Conservation (phyloP, 1,140 invertebrate genomes). For the Hypsibius dujardini region DNA sequence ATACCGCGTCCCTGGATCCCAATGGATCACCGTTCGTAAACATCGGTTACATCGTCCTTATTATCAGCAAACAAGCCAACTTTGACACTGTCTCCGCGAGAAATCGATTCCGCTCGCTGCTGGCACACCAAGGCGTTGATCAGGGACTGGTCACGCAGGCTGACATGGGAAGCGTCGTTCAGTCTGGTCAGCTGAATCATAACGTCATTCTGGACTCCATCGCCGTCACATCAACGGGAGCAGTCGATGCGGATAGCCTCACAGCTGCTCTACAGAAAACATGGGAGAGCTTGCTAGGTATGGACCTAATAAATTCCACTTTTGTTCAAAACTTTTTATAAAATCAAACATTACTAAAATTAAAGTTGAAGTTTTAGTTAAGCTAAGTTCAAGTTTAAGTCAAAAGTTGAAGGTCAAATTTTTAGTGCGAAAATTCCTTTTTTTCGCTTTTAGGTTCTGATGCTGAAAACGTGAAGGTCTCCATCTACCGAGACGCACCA, state of each 20-base stretch:
- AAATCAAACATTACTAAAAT: not conserved
- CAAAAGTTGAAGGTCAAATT: no score
- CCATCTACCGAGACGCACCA: slow-evolving; percentile 10
- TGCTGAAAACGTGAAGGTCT: not conserved
- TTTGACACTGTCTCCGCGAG: not conserved
- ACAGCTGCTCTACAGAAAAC: not conserved
- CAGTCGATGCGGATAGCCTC: not conserved
- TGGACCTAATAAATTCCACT: no score
- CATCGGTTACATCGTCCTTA: not conserved
- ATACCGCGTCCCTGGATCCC: not conserved
- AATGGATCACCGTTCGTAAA: not conserved
- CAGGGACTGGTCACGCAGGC: not conserved
- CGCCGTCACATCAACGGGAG: not conserved
- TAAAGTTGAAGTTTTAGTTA: not conserved
- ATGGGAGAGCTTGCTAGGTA: not conserved
- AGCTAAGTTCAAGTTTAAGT: no score
- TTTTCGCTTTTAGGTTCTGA: not conserved
- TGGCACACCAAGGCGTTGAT: not conserved
- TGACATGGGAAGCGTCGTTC: not conserved
- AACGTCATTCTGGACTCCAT: slow-evolving; percentile 12
- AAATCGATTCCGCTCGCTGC: not conserved
- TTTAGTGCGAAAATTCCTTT: not conserved
- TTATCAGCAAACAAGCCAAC: not conserved
- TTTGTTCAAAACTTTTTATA: no score
- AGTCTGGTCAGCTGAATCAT: not conserved